Percentiles rank a stretch among this genome's conserved stretches.
Evolutionary conservation across 2,797 vertebrate species (phyloP).

Genomic region (Bovichtus diacanthus): DNA sequence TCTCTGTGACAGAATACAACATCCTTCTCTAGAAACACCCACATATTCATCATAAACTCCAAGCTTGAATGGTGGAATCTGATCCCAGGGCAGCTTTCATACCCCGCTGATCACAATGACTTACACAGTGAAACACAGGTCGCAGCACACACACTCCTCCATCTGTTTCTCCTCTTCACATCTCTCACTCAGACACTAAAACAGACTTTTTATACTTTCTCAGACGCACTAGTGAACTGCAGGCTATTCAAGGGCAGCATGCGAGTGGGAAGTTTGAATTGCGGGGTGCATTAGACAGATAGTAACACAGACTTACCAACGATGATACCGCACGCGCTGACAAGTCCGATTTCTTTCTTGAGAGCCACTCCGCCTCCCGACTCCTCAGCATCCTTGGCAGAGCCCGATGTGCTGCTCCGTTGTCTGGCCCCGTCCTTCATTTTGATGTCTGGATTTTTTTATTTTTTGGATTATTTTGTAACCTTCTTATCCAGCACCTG

Average conservation of each 20-base stretch:
- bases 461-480: background rate
- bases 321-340: conserved; percentile 94
- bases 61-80: conserved; percentile 1
- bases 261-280: no score
- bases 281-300: background rate
- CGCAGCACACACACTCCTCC: background rate
- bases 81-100: conserved; percentile 2
- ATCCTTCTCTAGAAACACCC: background rate
- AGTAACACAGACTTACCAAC: conserved; percentile 86
- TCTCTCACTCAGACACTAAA: background rate
- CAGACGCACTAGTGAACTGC: background rate
- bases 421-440: conserved; percentile 92
- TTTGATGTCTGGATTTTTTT: conserved; percentile 15
- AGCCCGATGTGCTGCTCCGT: conserved; percentile 80
- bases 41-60: background rate
- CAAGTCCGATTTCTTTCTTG: conserved; percentile 94
- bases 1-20: background rate
- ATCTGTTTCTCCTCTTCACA: background rate
- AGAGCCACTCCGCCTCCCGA: conserved; percentile 87
- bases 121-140: background rate
- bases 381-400: conserved; percentile 72
- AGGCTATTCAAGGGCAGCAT: background rate
- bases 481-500: background rate
- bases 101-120: background rate
- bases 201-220: background rate